Percentiles rank a stretch among this genome's conserved stretches.
These are phyloP conservation scores for Cariama cristata DNA, from an alignment of 2,113 vertebrate species.

Conservation along the genomic window DNA sequence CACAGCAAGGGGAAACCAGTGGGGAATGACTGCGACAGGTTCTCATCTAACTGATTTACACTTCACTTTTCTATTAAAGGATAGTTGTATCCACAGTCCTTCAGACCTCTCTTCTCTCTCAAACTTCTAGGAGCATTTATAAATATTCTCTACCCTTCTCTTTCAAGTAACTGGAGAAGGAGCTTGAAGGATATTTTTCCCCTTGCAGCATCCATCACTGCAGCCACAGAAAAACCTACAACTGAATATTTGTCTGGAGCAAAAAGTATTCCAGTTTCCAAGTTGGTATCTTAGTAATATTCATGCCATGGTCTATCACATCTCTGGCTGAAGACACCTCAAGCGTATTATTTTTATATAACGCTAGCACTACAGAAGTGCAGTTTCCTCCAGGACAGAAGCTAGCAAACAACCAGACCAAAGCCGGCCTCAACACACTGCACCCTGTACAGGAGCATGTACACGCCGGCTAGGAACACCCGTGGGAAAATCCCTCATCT, in stretches of 20 bases:
- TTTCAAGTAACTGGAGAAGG: not conserved
- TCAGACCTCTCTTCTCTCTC: not conserved
- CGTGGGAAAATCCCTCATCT: not conserved
- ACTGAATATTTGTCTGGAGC: not conserved
- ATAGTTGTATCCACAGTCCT: not conserved
- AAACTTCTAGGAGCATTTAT: not conserved
- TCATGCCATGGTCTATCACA: not conserved
- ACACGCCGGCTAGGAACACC: not conserved
- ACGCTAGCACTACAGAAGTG: not conserved
- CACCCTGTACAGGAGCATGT: not conserved
- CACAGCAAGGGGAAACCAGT: not conserved
- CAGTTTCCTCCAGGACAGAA: not conserved
- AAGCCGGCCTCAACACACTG: accelerated
- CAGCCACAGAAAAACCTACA: not conserved
- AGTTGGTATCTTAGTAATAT: not conserved
- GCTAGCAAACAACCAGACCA: not conserved
- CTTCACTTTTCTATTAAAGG: not conserved
- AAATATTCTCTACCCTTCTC: not conserved
- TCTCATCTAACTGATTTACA: not conserved
- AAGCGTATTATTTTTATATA: not conserved
- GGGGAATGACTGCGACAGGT: not conserved
- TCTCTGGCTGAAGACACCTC: not conserved
- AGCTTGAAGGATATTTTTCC: not conserved
- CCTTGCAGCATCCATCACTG: not conserved
- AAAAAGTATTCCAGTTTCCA: not conserved